A percentile compares a stretch with the other conserved stretches of the same genome.
phyloP scores from a whole-genome alignment of 2,113 vertebrate species.

The Tricholaema leucomelas region DNA sequence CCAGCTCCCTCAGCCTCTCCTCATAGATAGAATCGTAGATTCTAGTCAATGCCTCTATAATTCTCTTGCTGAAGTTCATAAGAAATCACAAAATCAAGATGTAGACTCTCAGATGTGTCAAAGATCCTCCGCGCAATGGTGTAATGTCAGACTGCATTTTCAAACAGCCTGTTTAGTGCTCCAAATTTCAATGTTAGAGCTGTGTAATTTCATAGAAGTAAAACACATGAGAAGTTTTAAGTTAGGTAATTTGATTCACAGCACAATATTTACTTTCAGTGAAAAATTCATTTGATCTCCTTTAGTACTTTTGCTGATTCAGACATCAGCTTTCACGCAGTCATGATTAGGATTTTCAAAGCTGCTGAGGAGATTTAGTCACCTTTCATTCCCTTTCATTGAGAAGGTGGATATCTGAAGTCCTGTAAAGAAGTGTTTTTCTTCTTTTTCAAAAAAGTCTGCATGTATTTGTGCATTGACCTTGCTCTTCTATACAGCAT shows the following conservation, averaged over 20 bases:
- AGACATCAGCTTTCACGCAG: not conserved
- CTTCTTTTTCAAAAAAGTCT: not conserved
- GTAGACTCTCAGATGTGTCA: not conserved
- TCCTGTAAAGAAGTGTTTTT: not conserved
- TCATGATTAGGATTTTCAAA: conserved; percentile 12
- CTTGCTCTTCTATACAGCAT: not conserved
- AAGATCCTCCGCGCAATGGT: not conserved
- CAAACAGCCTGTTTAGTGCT: not conserved
- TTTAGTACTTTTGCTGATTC: not conserved
- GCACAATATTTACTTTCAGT: not conserved
- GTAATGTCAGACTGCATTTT: not conserved
- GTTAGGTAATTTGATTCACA: not conserved
- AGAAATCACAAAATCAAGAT: not conserved
- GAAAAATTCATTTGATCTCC: not conserved
- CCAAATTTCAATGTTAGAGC: not conserved
- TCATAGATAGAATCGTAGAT: too few species aligned
- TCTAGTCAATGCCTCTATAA: not conserved
- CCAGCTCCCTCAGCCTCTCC: too few species aligned
- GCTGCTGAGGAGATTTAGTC: not conserved
- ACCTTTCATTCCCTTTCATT: not conserved
- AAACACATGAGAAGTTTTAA: not conserved
- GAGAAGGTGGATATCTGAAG: not conserved
- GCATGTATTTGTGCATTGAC: not conserved
- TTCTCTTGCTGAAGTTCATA: not conserved
- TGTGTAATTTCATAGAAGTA: not conserved